Evolutionary conservation across 2,113 vertebrate genomes (phyloP), one percentile per base, ranked within the genome.

Genomic region (Sterrhoptilus dennistouni): DNA sequence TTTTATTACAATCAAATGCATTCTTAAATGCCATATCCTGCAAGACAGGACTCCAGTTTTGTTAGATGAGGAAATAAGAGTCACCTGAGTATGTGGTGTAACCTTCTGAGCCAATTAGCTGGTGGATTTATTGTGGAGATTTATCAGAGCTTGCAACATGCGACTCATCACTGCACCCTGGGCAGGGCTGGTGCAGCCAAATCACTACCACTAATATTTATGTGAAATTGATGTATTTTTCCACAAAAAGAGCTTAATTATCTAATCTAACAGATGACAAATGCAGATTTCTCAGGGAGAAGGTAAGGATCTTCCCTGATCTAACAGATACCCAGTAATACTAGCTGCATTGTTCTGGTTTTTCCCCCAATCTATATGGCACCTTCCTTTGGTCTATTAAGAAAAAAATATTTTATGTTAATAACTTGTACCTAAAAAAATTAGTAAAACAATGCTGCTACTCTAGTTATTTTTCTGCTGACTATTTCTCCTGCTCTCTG

Each of bases 141-240:
- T 9, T 57, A 42, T 31, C 59, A 80, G 33, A 50, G 59, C 11
- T 57, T 79, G 61, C 44, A 72, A n/a, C 3, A 74, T 13, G 18
- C 8, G 0, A 2, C 25, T 88, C 54, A 66, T 14, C 25, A 13
- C 44, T 14, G 33, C 0, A 0, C 10, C 14, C 44, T 27, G 17
- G 36, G 50, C 74, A 57, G 15, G 14, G 29, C 16, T n/a, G 28
- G 4, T 20, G 16, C 54, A 78, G 59, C 25, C 71, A 88, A 54
- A 40, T 65, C 19, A 49, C 66, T 24, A 20, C 35, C 23, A 50
- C 45, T 35, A 57, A 42, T n/a, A 70, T 47, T 52, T 60, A 52
- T 60, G 44, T 49, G 28, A 74, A 33, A 38, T 14, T 90, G 33
- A 66, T 45, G 31, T n/a, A 42, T 52, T 68, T 89, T 68, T 59